Conservation (phyloP, 2,888 invertebrate genomes). For the Anthoptus insignis region DNA sequence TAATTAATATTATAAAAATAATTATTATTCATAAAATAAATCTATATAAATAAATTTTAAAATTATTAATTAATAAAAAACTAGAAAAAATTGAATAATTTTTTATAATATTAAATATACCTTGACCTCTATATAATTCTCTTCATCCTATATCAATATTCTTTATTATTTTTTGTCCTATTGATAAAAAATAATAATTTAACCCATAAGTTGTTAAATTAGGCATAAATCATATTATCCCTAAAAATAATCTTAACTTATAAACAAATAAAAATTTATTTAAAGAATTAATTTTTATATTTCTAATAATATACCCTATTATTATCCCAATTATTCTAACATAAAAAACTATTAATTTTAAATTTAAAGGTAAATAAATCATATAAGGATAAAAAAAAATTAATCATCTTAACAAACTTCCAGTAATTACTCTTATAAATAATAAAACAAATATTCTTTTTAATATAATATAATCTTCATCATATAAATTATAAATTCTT, state of each 20-base stretch:
- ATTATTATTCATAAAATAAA: slow-evolving; percentile 55
- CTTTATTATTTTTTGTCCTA: slow-evolving; percentile 71
- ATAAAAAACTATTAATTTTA: slow-evolving; percentile 85
- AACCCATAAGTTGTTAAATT: slow-evolving; percentile 76
- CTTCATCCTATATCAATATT: slow-evolving; percentile 82
- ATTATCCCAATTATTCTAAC: slow-evolving; percentile 73
- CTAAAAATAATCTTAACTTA: slow-evolving; percentile 66
- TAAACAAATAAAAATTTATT: slow-evolving; percentile 73
- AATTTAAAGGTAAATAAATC: slow-evolving; percentile 82
- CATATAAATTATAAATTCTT: slow-evolving; percentile 78
- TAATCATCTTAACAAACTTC: slow-evolving; percentile 83
- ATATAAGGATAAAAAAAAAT: slow-evolving; percentile 83
- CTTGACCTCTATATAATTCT: slow-evolving; percentile 76
- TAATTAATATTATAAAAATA: slow-evolving; percentile 39
- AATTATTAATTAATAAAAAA: slow-evolving; percentile 75
- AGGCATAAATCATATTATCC: slow-evolving; percentile 85
- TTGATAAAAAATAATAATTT: slow-evolving; percentile 76
- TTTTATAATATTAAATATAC: slow-evolving; percentile 69
- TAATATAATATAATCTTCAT: slow-evolving; percentile 80
- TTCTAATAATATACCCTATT: slow-evolving; percentile 75
- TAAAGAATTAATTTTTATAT: slow-evolving; percentile 71
- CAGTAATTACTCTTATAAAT: slow-evolving; percentile 83
- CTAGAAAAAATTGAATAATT: slow-evolving; percentile 71
- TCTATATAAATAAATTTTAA: slow-evolving; percentile 72
- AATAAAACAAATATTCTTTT: slow-evolving; percentile 80